Base-by-base conservation (phyloP, 2,113 vertebrate species). In the Aphelocoma coerulescens region DNA sequence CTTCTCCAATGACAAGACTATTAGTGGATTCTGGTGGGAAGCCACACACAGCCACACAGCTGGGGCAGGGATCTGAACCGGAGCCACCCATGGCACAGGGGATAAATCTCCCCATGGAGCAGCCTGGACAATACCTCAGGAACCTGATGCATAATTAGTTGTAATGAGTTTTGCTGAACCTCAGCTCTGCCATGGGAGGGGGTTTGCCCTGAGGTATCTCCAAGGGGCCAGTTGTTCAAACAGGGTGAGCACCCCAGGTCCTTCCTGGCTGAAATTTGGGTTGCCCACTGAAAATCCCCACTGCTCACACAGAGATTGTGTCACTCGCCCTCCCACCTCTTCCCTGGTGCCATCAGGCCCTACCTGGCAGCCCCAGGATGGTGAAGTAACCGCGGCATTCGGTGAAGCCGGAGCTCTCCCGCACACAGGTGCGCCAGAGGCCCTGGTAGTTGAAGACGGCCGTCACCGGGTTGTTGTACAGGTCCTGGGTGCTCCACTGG, bases 351-450 rank as follows among this genome's bases (percentile, higher is more conserved):
- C 41, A 1, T 4, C 57, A 4, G 46, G 6, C 33, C 98, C 96
- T 98, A 99, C 99, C 98, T 98, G 99, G 99, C 82, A 99, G 97
- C 43, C 99, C 99, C 84, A 99, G 97, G 75, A 99, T 98, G 93
- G 99, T 99, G 96, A 98, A 98, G 95, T 99, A 99, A 0, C 98
- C 98, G 0, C 99, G 98, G 90, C 99, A 99, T 51, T 99, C 99
- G 0, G 99, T 99, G 97, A 99, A 98, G 39, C 99, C 99, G 0
- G 98, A 99, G 91, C 98, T 99, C 79, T 99, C 98, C 16, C 97
- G 97, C 11, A 99, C 98, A 0, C 99, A 99, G 1, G 98, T 99
- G 73, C 98, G 98, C 99, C 99, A 99, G 35, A 99, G 98, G 24
- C 99, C 99, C 35, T 99, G 98, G 90, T 98, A 99, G 91, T 98